Percentiles rank a stretch among this genome's conserved stretches.
Evolutionary conservation across 2,888 invertebrate species (phyloP).

Genomic region (Perithous albicinctus): DNA sequence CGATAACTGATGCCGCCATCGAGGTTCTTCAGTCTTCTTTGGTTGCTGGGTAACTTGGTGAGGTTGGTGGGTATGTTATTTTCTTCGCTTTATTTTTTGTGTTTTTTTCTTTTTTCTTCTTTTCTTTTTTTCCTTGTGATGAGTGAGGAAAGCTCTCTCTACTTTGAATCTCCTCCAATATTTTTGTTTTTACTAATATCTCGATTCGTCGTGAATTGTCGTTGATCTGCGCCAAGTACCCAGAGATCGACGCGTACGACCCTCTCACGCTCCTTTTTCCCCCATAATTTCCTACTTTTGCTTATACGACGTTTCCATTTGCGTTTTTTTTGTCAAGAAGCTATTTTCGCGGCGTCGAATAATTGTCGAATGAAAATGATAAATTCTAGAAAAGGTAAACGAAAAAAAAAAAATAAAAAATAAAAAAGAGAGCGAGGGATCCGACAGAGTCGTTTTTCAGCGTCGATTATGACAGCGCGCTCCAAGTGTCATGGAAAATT

Average conservation of each 20-base stretch:
- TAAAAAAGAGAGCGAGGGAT: constrained; percentile 11
- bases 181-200: constrained; percentile 12
- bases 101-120: constrained; percentile 47
- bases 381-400: constrained; percentile 31
- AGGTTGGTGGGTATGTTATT: constrained; percentile 70
- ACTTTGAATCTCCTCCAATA: constrained; percentile 18
- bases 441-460: constrained; percentile 28
- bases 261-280: constrained; percentile 15
- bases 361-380: constrained; percentile 78
- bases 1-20: constrained; percentile 82
- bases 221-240: constrained; percentile 56
- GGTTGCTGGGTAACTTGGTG: constrained; percentile 86
- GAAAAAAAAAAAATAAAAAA: no score
- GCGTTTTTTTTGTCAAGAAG: constrained; percentile 47
- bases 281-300: constrained; percentile 41
- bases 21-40: constrained; percentile 87
- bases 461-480: constrained; percentile 48
- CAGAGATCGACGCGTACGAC: constrained; percentile 54
- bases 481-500: constrained; percentile 56
- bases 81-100: constrained; percentile 39
- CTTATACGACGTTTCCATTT: neutral
- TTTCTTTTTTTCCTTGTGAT: constrained; percentile 1
- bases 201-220: constrained; percentile 42
- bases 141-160: constrained; percentile 3
- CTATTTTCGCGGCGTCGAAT: constrained; percentile 72